Percentiles rank a stretch among this genome's conserved stretches.
These are phyloP conservation scores for Helogale parvula DNA, from an alignment of 2,113 vertebrate species.

Conservation along the genomic window DNA sequence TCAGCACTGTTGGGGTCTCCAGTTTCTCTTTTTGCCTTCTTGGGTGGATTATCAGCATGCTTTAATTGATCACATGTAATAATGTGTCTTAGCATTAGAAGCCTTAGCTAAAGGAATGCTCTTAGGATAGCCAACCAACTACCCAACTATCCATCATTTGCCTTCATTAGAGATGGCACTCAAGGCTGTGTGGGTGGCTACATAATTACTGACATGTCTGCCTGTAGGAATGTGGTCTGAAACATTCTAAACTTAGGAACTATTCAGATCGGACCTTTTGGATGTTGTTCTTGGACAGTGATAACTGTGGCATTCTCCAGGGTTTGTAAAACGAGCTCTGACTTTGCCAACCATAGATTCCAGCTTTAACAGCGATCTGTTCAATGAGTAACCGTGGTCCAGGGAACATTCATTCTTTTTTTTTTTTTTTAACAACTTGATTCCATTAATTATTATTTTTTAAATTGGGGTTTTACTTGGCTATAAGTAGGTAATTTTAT, in stretches of 20 bases:
- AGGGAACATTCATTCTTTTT: constrained; percentile 19
- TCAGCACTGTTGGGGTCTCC: too few relatives aligned
- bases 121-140: not conserved
- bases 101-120: not conserved
- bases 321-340: constrained; percentile 61
- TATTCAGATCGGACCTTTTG: constrained; percentile 35
- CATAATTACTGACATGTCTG: constrained; percentile 40
- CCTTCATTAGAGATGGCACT: constrained; percentile 9
- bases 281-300: constrained; percentile 51
- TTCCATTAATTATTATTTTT: constrained; percentile 69
- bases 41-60: not conserved
- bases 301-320: constrained; percentile 65
- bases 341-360: constrained; percentile 52
- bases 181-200: constrained; percentile 55
- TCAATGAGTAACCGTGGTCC: constrained; percentile 23
- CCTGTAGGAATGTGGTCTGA: constrained; percentile 35
- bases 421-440: constrained; percentile 23
- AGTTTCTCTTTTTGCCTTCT: not conserved
- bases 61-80: not conserved
- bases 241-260: constrained; percentile 71
- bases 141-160: not conserved
- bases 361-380: constrained; percentile 52
- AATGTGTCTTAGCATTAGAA: not conserved
- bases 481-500: constrained; percentile 55
- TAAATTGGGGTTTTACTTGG: constrained; percentile 62